Evolutionary conservation across 2,797 vertebrate species (phyloP).

Genomic region (Podargus strigoides): DNA sequence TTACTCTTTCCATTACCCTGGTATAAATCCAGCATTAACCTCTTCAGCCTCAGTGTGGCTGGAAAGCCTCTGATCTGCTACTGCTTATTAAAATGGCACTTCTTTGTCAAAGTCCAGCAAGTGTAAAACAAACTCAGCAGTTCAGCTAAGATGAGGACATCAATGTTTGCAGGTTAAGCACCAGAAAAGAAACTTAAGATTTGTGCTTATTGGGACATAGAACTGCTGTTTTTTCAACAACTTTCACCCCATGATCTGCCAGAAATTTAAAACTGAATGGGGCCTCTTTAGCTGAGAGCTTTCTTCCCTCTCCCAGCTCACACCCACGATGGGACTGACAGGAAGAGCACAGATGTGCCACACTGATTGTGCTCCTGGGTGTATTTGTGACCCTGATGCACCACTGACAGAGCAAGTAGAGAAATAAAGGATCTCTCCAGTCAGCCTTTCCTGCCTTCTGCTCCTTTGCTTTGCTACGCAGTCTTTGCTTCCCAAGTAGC

Average conservation of each 20-base stretch:
- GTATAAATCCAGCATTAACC: constrained; percentile 10
- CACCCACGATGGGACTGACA: neutral
- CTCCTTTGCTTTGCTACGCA: neutral
- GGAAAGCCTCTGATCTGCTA: neutral
- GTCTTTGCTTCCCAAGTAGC: neutral
- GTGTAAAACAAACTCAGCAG: neutral
- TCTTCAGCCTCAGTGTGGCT: neutral
- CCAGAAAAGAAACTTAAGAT: neutral
- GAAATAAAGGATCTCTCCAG: neutral
- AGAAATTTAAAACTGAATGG: neutral
- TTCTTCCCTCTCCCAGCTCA: neutral
- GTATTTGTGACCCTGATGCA: neutral
- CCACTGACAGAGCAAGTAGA: neutral
- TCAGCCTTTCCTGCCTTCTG: neutral
- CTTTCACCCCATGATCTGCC: neutral
- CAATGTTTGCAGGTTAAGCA: neutral
- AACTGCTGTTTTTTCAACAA: neutral
- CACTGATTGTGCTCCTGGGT: neutral
- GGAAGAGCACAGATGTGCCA: neutral
- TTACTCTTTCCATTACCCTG: neutral
- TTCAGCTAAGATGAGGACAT: neutral
- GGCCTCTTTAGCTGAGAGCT: neutral
- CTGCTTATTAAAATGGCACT: neutral
- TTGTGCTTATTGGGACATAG: neutral
- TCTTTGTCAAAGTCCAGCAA: neutral